These are phyloP conservation scores for Cordilura impudica DNA, from an alignment of 2,888 invertebrate genomes.

Conservation along the genomic window DNA sequence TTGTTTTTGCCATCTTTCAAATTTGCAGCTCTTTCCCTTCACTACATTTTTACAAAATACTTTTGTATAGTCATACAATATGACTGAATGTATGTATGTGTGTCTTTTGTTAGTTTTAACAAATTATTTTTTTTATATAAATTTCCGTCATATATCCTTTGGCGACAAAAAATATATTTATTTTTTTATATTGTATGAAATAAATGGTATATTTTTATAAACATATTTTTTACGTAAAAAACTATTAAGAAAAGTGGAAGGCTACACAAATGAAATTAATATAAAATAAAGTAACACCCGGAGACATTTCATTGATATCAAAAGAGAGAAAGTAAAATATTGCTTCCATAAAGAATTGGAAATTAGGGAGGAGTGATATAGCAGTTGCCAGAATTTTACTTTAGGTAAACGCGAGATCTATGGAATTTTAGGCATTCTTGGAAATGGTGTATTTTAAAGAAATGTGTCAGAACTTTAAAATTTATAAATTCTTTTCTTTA, in stretches of 20 bases:
- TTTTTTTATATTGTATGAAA: too few relatives aligned
- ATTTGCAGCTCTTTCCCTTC: constrained; percentile 42
- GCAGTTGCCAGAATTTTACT: too few relatives aligned
- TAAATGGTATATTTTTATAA: constrained; percentile 46
- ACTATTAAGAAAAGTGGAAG: constrained; percentile 11
- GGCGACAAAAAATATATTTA: not conserved
- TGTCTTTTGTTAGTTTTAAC: constrained; percentile 54
- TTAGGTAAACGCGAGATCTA: too few relatives aligned
- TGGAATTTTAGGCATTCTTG: too few relatives aligned
- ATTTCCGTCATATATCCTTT: constrained; percentile 51
- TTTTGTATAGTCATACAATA: not conserved
- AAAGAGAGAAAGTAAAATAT: not conserved
- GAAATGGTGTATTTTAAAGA: too few relatives aligned
- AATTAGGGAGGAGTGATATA: too few relatives aligned
- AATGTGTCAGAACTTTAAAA: too few relatives aligned
- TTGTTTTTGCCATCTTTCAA: constrained; percentile 1
- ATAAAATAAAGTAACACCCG: not conserved
- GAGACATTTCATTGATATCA: not conserved
- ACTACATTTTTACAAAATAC: constrained; percentile 8
- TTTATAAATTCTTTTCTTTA: too few relatives aligned
- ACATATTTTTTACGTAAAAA: constrained; percentile 36
- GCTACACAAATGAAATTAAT: constrained; percentile 7
- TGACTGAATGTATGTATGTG: constrained; percentile 5
- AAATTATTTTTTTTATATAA: constrained; percentile 54
- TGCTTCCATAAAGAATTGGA: not conserved